Base-by-base conservation (phyloP, 2,797 vertebrate genomes). In the Enteromius radiatus region DNA sequence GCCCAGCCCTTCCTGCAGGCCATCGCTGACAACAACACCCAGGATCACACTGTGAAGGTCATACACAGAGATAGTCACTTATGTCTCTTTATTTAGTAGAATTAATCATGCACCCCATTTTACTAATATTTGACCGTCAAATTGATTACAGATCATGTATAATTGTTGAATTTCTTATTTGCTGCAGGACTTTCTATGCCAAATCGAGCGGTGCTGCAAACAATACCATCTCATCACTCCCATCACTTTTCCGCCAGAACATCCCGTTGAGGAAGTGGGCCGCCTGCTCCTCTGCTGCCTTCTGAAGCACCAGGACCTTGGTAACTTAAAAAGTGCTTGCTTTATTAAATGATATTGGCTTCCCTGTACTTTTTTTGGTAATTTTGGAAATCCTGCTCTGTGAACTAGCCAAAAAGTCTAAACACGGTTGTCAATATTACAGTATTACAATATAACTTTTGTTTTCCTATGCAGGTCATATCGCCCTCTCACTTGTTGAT, bases 11-110 rank as follows among this genome's bases (percentile, higher is more conserved):
- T 99, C 89, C 93, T 99, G 78, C 98, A 99, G 89, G 97, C 98
- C 67, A 96, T 99, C 52, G 97, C 98, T 0, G 98, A 99, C 93
- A 99, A 98, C 86, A 98, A 92, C 91, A 97, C 95, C 85, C 98
- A 99, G 91, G 98, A 99, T 91, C 97, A 99, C 92, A 98, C 94
- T 83, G 98, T 99, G 87, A 99, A 99, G 96, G 98, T 98, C 26
- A 77, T 19, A 59, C 14, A 26, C 54, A 45, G 12, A 10, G 10
- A 73, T 15, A 74, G 49, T 9, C 7, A 68, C 52, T 49, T 23
- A 38, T 33, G 0, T 43, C 3, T 38, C 17, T n/a, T 63, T 4
- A 68, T 45, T 45, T 10, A 26, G 28, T 9, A 59, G 15, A 23
- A 19, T 17, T 41, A 59, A 76, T 59, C 15, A 76, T 41, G 23